phyloP scores from a whole-genome alignment of 1,140 invertebrate genomes.

The Tetramorium simillimum region DNA sequence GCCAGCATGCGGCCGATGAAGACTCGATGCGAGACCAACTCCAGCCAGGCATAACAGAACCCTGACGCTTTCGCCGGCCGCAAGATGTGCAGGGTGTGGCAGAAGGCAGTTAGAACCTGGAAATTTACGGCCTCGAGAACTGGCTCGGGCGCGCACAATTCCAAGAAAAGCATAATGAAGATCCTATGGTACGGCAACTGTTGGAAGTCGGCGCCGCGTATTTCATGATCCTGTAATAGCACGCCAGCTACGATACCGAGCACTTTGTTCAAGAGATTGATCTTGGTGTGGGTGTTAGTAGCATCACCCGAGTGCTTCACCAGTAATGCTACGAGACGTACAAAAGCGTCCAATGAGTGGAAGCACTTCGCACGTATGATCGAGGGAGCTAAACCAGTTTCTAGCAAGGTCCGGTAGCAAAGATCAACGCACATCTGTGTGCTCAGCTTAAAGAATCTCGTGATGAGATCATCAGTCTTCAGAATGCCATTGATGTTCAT shows the following conservation, averaged over 20 bases:
- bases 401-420: conserved; percentile 92
- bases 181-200: conserved; percentile 99
- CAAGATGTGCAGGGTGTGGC: conserved; percentile 96
- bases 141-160: conserved; percentile 97
- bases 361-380: conserved; percentile 96
- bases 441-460: conserved; percentile 98
- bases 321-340: conserved; percentile 96
- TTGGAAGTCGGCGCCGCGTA: conserved; percentile 95
- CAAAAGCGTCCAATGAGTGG: conserved; percentile 97
- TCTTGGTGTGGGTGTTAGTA: conserved; percentile 96
- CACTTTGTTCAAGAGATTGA: conserved; percentile 98
- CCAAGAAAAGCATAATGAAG: conserved; percentile 98
- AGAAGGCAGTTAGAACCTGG: conserved; percentile 95
- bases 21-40: conserved; percentile 97
- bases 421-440: conserved; percentile 99
- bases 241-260: conserved; percentile 98
- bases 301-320: conserved; percentile 98
- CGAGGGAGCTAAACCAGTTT: conserved; percentile 87
- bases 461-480: conserved; percentile 98
- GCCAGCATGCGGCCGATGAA: conserved; percentile 98
- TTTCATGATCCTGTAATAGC: conserved; percentile 97
- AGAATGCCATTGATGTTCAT: conserved; percentile 99
- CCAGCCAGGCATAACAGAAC: conserved; percentile 99
- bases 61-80: conserved; percentile 97
- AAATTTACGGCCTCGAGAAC: conserved; percentile 96